Evolutionary conservation across 2,113 vertebrate genomes (phyloP).

Genomic region (Ophiodon elongatus): DNA sequence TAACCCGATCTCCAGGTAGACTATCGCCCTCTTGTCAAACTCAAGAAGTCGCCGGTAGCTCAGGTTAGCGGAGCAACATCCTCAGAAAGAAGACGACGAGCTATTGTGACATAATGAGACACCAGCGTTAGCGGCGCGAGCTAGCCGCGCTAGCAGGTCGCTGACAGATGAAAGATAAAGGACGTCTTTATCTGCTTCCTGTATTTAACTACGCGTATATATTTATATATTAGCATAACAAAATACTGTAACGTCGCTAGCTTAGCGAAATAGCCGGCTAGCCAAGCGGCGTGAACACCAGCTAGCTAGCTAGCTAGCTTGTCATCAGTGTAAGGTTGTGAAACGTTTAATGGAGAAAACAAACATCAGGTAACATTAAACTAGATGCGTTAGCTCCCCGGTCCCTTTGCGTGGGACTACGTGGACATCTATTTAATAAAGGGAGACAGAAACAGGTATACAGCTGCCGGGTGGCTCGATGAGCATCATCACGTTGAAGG

Average conservation of each 20-base stretch:
- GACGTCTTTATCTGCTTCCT: neutral
- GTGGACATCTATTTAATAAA: accelerated
- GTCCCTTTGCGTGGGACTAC: accelerated
- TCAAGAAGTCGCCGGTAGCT: neutral
- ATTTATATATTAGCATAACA: accelerated
- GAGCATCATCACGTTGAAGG: slow-evolving; percentile 78
- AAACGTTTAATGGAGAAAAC: slow-evolving; percentile 26
- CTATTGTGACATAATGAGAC: slow-evolving; percentile 61
- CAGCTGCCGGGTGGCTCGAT: slow-evolving; percentile 14
- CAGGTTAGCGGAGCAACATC: slow-evolving; percentile 22
- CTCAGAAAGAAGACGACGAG: neutral
- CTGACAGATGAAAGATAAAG: slow-evolving; percentile 48
- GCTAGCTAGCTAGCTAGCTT: slow-evolving; percentile 21
- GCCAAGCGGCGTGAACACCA: neutral
- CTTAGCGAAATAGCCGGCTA: neutral
- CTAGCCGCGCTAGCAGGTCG: slow-evolving; percentile 43
- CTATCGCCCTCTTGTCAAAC: neutral
- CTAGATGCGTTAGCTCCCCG: neutral
- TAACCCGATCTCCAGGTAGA: neutral
- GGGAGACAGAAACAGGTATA: neutral
- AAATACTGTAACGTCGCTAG: accelerated
- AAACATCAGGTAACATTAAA: slow-evolving; percentile 40
- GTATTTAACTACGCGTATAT: neutral
- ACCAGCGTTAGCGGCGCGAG: slow-evolving; percentile 53
- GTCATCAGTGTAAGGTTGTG: slow-evolving; percentile 24